Percentiles rank a stretch among this genome's conserved stretches.
phyloP scores from a whole-genome alignment of 1,140 invertebrate genomes.

The Macrosteles quadrilineatus region DNA sequence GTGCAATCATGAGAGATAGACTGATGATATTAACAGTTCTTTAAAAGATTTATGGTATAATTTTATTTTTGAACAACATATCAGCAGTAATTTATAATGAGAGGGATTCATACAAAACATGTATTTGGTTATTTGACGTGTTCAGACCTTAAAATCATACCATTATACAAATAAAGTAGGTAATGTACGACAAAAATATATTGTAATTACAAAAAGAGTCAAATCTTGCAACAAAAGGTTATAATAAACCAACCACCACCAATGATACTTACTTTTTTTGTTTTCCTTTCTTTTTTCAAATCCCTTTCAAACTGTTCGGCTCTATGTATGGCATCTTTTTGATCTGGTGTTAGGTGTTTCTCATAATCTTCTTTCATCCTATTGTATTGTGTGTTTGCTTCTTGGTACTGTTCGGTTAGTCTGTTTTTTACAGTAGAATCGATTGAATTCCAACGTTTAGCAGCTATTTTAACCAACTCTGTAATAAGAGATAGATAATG shows the following conservation, averaged over 20 bases:
- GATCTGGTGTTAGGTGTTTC: background rate
- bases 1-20: too few species aligned
- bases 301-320: background rate
- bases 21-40: too few species aligned
- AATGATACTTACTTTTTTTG: background rate
- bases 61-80: too few species aligned
- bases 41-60: too few species aligned
- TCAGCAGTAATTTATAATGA: too few species aligned
- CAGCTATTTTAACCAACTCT: constrained; percentile 1
- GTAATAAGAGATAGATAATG: background rate
- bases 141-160: background rate
- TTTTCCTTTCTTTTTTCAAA: background rate
- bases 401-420: background rate
- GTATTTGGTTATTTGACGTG: background rate
- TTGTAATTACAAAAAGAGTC: background rate
- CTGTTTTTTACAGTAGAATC: background rate
- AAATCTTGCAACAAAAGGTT: background rate
- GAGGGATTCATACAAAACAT: background rate
- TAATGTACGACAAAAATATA: background rate
- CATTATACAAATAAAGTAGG: background rate
- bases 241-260: background rate
- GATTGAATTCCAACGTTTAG: background rate
- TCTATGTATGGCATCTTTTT: background rate
- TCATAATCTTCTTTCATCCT: background rate
- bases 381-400: background rate